Evolutionary conservation across 2,888 invertebrate genomes (phyloP).

Genomic region (Spodoptera exigua): DNA sequence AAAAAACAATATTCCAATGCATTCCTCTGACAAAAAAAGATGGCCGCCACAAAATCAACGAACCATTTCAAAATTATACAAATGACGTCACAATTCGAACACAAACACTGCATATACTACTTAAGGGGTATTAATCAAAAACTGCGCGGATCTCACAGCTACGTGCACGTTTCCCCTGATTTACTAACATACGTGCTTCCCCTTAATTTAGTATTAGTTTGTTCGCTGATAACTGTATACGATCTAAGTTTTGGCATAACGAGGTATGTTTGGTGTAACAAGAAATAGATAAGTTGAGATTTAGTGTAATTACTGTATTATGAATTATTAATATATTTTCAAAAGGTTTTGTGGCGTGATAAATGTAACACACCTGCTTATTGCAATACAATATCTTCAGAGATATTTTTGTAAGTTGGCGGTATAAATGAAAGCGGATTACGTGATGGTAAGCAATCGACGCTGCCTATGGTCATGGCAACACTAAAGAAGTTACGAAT

Average conservation of each 20-base stretch:
- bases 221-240: constrained; percentile 58
- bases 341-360: neutral
- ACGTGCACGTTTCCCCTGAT: constrained; percentile 65
- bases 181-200: constrained; percentile 63
- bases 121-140: constrained; percentile 67
- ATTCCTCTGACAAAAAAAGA: no score
- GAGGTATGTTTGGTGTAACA: constrained; percentile 38
- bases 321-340: neutral
- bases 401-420: no score
- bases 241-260: constrained; percentile 52
- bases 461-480: no score
- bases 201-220: constrained; percentile 64
- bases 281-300: constrained; percentile 37
- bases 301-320: constrained; percentile 5
- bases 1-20: no score
- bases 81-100: constrained; percentile 22
- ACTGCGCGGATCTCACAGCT: constrained; percentile 65
- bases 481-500: no score
- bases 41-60: neutral
- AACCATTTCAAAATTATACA: constrained; percentile 26
- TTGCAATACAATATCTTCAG: no score
- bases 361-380: neutral
- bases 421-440: no score
- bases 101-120: constrained; percentile 34
- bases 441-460: no score